Conservation (phyloP, 2,113 vertebrate species). For the Pungitius pungitius region DNA sequence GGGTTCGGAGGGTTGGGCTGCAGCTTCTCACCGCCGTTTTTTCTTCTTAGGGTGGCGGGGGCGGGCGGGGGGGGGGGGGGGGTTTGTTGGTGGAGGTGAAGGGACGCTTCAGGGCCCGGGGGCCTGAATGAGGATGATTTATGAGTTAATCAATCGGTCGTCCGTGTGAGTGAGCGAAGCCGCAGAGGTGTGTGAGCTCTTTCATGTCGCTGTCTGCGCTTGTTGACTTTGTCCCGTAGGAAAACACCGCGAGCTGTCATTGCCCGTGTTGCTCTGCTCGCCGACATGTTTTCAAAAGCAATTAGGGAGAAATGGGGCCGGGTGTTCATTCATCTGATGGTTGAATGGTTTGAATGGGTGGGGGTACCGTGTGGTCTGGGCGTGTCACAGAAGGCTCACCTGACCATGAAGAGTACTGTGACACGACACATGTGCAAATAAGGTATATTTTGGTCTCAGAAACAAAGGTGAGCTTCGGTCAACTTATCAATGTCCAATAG, state of each 20-base stretch:
- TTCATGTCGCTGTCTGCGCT: conserved; percentile 73
- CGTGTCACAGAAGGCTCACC: conserved; percentile 24
- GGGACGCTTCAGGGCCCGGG: conserved; percentile 58
- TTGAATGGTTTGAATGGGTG: conserved; percentile 48
- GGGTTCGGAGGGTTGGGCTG: conserved; percentile 83
- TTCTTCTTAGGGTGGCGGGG: background rate
- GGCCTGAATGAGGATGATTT: conserved; percentile 78
- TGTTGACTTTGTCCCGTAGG: conserved; percentile 74
- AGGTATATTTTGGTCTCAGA: background rate
- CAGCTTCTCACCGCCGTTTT: conserved; percentile 61
- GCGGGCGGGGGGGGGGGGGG: background rate
- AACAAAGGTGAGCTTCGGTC: background rate
- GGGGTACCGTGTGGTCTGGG: conserved; percentile 22
- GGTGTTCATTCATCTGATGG: conserved; percentile 64
- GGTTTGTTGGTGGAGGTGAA: conserved; percentile 35
- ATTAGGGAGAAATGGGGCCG: conserved; percentile 69
- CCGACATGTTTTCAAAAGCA: conserved; percentile 76
- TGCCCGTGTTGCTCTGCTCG: conserved; percentile 67
- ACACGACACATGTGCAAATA: background rate
- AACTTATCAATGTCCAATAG: background rate
- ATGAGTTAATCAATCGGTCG: conserved; percentile 80
- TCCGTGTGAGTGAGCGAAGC: conserved; percentile 75
- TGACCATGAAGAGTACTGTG: conserved; percentile 28
- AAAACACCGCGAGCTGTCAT: conserved; percentile 72
- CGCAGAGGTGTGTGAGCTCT: conserved; percentile 74